Evolutionary conservation across 2,113 vertebrate species (phyloP), one percentile per base, ranked within the genome.

Genomic region (Pedetes capensis): DNA sequence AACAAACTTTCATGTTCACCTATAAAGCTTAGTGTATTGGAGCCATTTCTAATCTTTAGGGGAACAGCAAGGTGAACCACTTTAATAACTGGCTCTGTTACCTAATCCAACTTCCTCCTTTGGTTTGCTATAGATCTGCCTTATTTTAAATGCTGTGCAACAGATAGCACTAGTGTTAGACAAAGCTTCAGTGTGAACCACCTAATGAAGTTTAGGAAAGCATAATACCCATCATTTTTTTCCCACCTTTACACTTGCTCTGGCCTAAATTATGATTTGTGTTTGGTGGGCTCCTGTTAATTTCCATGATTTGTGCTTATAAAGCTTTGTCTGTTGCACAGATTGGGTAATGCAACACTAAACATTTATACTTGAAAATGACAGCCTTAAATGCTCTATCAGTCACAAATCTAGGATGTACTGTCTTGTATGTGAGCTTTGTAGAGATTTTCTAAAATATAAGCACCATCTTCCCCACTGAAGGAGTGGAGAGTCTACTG

Each of bases 281-380:
- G 80, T 94, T 89, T 78, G 82, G 66, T 87, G 20, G 79, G 81
- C 61, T 93, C 90, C 81, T 95, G 80, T 94, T 91, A 68, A 90
- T 80, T 89, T 95, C 76, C 53, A 85, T 82, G 95, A 88, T 79
- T 81, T 94, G 53, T 69, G 92, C 84, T 95, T 91, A 81, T 8
- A n/a, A n/a, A 92, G 92, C 90, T 97, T 16, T 87, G 63, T 90
- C 68, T 93, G 53, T 8, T 90, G 95, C 97, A 96, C 92, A 96
- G 87, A 96, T 96, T 97, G 96, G 95, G 84, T 97, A 96, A 97
- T 93, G 92, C 91, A 97, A 96, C 97, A 97, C 95, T 97, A 97
- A 96, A 97, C 76, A 97, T 93, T 96, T 89, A 97, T 97, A 96
- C 97, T 97, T 97, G 96, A 97, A 96, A 97, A 96, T 89, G 96